Conservation (phyloP, 2,113 vertebrate genomes). For the Eptesicus fuscus region DNA sequence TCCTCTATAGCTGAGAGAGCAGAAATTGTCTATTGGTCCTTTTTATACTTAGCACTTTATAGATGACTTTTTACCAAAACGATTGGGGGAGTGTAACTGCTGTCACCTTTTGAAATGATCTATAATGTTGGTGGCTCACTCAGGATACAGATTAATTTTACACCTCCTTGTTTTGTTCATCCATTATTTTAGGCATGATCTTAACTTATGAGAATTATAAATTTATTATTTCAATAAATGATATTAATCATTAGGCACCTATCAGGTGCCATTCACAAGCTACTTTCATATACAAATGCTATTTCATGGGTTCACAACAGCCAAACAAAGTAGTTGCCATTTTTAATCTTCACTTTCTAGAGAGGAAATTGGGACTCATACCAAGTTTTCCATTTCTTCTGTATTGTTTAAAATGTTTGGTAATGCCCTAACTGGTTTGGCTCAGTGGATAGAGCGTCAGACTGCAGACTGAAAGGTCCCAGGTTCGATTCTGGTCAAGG, state of each 20-base stretch:
- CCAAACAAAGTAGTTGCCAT: neutral
- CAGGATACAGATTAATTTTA: neutral
- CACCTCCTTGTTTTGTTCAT: neutral
- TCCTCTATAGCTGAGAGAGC: constrained; percentile 45
- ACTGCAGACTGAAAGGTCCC: too few species aligned
- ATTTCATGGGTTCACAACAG: neutral
- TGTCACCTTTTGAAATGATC: constrained; percentile 39
- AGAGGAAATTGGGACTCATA: neutral
- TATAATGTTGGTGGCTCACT: neutral
- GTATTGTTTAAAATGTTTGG: neutral
- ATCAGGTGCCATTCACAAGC: neutral
- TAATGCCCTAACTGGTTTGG: too few species aligned
- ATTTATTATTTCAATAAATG: neutral
- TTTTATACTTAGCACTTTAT: constrained; percentile 13
- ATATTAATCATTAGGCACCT: neutral
- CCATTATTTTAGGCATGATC: neutral
- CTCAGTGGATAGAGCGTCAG: too few species aligned
- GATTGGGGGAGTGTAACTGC: neutral
- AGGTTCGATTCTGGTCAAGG: too few species aligned
- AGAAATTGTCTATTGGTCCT: constrained; percentile 11
- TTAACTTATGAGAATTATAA: neutral
- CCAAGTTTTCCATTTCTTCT: neutral
- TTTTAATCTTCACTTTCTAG: neutral
- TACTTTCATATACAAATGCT: neutral
- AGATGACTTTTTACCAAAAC: constrained; percentile 25